phyloP scores from a whole-genome alignment of 2,113 vertebrate species.

The Tragelaphus scriptus region DNA sequence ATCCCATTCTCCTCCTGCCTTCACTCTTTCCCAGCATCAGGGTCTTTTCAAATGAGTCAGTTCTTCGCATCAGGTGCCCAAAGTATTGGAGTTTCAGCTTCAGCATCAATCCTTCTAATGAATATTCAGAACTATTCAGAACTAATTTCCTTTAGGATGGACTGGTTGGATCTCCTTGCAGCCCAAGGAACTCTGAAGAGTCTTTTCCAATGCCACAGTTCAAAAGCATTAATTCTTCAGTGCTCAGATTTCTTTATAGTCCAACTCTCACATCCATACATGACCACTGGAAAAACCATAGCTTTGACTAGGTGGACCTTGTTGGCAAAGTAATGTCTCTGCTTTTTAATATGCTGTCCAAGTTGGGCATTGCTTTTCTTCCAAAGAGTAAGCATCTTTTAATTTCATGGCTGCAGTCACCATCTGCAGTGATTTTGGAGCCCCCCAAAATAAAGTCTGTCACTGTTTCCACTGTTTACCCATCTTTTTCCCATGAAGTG shows the following conservation, averaged over 20 bases:
- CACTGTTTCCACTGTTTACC: neutral
- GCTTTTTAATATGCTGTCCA: neutral
- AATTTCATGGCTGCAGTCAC: neutral
- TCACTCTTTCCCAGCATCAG: neutral
- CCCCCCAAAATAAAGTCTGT: fast-evolving
- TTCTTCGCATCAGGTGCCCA: neutral
- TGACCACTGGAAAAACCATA: neutral
- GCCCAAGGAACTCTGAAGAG: neutral
- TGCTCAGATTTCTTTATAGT: neutral
- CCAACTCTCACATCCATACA: neutral
- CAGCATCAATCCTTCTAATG: neutral
- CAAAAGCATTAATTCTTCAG: neutral
- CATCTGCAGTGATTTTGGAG: neutral
- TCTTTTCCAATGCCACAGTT: neutral
- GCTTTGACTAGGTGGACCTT: neutral
- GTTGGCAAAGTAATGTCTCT: neutral
- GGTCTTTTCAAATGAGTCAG: neutral
- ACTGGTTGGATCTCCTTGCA: neutral
- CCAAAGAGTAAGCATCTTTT: neutral
- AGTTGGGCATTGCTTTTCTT: neutral
- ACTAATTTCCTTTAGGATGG: neutral
- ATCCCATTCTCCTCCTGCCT: fast-evolving
- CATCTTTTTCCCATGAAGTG: neutral
- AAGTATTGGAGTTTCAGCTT: neutral
- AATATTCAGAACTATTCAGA: neutral